Percentiles rank a stretch among this genome's conserved stretches.
Conservation (phyloP, 2,797 vertebrate species). For the Helicolenus hilgendorfi region DNA sequence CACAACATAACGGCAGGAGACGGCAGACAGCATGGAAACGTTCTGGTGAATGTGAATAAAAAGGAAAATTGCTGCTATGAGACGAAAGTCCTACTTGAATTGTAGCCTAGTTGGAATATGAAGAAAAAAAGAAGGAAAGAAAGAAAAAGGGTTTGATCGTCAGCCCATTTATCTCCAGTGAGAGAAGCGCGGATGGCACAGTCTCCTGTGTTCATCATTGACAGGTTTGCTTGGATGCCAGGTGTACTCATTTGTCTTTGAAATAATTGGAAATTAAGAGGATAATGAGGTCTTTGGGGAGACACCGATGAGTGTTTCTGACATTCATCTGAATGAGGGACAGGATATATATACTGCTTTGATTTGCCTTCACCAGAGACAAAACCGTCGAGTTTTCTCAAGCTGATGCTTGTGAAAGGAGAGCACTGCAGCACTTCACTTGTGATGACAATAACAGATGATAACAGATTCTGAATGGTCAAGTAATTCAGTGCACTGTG, state of each 20-base stretch:
- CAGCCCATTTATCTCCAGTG: slow-evolving; percentile 60
- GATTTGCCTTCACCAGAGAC: slow-evolving; percentile 61
- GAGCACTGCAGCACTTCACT: neutral
- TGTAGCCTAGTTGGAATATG: slow-evolving; percentile 18
- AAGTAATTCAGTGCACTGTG: neutral
- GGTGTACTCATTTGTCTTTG: slow-evolving; percentile 83
- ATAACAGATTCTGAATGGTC: neutral
- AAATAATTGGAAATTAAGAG: slow-evolving; percentile 87
- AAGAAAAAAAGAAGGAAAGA: neutral
- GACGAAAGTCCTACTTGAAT: slow-evolving; percentile 37
- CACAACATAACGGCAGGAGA: neutral
- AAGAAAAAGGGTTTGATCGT: slow-evolving; percentile 62
- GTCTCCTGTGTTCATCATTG: slow-evolving; percentile 65
- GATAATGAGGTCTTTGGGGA: slow-evolving; percentile 88
- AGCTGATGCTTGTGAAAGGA: slow-evolving; percentile 24
- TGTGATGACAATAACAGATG: neutral
- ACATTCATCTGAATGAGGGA: slow-evolving; percentile 73
- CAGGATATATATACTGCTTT: slow-evolving; percentile 53
- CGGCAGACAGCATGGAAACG: neutral
- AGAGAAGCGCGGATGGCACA: slow-evolving; percentile 44
- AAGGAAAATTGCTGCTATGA: neutral
- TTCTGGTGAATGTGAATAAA: neutral
- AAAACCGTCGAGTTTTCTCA: slow-evolving; percentile 13
- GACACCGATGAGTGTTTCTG: slow-evolving; percentile 60
- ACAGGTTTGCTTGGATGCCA: slow-evolving; percentile 74